phyloP scores from a whole-genome alignment of 1,140 invertebrate genomes.

The Camponotus floridanus region DNA sequence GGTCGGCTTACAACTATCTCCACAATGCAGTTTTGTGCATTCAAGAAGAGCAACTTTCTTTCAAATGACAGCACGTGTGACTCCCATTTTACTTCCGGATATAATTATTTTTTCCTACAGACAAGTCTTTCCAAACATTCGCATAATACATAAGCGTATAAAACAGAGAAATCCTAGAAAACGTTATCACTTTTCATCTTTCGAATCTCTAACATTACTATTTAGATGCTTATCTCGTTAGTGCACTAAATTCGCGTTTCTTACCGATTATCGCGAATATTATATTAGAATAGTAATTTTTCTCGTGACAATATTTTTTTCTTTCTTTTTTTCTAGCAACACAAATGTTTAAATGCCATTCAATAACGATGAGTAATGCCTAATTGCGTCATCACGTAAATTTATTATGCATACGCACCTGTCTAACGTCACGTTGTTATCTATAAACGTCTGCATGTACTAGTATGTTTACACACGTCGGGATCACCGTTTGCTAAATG shows the following conservation, averaged over 20 bases:
- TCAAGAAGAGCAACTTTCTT: conserved; percentile 55
- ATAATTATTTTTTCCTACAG: conserved; percentile 42
- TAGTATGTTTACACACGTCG: conserved; percentile 2
- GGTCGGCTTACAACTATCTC: conserved; percentile 7
- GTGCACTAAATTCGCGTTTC: background rate
- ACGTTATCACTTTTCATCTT: background rate
- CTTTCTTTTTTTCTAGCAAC: background rate
- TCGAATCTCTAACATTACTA: background rate
- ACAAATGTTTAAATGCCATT: background rate
- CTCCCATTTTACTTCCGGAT: conserved; percentile 58
- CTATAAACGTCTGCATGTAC: conserved; percentile 3
- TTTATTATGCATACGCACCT: conserved; percentile 4
- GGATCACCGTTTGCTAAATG: conserved; percentile 13
- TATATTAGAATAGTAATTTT: background rate
- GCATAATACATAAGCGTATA: background rate
- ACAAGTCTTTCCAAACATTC: background rate
- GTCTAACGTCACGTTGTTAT: conserved; percentile 39
- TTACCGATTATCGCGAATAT: background rate
- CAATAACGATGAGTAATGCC: background rate
- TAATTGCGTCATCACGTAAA: conserved; percentile 14
- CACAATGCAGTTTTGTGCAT: background rate
- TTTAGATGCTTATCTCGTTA: background rate
- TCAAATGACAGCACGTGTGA: conserved; percentile 42
- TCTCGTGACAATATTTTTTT: background rate
- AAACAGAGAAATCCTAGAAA: background rate